Evolutionary conservation across 2,888 invertebrate species (phyloP).

Genomic region (Acronicta aceris): DNA sequence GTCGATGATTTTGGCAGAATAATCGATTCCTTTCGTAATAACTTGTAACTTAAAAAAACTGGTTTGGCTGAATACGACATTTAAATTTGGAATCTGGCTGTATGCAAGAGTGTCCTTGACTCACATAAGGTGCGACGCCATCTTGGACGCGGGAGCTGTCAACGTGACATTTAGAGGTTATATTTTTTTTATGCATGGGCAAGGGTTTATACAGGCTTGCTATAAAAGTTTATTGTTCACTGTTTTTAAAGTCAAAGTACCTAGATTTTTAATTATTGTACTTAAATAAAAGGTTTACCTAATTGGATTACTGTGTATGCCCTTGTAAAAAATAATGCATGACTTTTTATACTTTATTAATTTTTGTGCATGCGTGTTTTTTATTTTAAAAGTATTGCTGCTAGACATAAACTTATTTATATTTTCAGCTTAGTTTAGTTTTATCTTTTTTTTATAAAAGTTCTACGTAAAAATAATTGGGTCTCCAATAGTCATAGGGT

Average conservation of each 20-base stretch:
- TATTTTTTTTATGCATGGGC: constrained; percentile 29
- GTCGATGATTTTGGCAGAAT: constrained; percentile 40
- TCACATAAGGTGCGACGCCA: constrained; percentile 74
- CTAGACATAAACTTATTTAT: too few relatives aligned
- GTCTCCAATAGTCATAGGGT: too few relatives aligned
- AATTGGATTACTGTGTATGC: constrained; percentile 30
- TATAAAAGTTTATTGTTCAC: constrained; percentile 11
- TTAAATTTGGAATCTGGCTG: constrained; percentile 60
- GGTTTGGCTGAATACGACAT: constrained; percentile 57
- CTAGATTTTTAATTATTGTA: neutral
- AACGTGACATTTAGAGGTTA: constrained; percentile 75
- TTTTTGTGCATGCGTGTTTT: constrained; percentile 13
- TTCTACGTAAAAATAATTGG: too few relatives aligned
- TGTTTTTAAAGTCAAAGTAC: constrained; percentile 3
- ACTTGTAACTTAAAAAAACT: constrained; percentile 37
- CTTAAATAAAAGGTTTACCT: constrained; percentile 2
- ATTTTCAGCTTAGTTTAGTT: too few relatives aligned
- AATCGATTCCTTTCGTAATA: constrained; percentile 45
- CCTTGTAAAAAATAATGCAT: constrained; percentile 39
- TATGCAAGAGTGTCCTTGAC: constrained; percentile 73
- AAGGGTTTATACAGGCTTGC: constrained; percentile 40
- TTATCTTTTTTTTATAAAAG: too few relatives aligned
- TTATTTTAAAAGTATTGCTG: too few relatives aligned
- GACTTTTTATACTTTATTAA: constrained; percentile 5
- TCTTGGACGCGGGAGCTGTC: constrained; percentile 75